Base-by-base conservation (phyloP, 1,140 invertebrate genomes). In the Drosophila cardini region DNA sequence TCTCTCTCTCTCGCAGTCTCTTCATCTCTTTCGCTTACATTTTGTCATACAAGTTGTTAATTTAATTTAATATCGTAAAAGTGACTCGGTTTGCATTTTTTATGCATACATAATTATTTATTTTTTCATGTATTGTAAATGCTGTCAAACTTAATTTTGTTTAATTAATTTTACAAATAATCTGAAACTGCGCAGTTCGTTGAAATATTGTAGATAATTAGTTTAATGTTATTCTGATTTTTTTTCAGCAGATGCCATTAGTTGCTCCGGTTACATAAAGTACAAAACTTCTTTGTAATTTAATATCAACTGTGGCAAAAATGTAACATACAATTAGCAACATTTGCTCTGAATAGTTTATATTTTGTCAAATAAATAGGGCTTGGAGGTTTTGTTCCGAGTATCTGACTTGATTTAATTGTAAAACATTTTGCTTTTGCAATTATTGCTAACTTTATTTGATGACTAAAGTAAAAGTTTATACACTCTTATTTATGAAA, bases 51-150 rank as follows among this genome's bases (percentile, higher is more conserved):
- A 70, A 36, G 48, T 67, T 68, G 76, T 89, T 89, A 89, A 89
- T 89, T 83, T 83, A 89, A 87, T 87, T 87, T 84, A 82, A 78
- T 86, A 79, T 83, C 65, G 73, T 48, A 77, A 71, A 86, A 69
- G 78, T 78, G 50, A 36, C 43, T 43, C 60, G 26, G 45, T 53
- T 65, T 11, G 16, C 11, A 36, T 53, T 50, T 69, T 40, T 69
- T 50, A 21, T 43, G 13, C 34, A 46, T 36, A 21, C 26, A 57
- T 55, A 63, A 79, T 62, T 83, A 76, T 72, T 76, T 78, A 64
- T 64, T 57, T 83, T 79, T 60, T 26, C 21, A 26, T 26, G 21
- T 26, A 26, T 4, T 61, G 60, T 74, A 79, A 89, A 69, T 69
- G 79, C 84, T 80, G 82, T 80, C 67, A 80, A 87, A 89, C 50